Base-by-base conservation (phyloP, 1,140 invertebrate genomes). In the Drosophila varians region DNA sequence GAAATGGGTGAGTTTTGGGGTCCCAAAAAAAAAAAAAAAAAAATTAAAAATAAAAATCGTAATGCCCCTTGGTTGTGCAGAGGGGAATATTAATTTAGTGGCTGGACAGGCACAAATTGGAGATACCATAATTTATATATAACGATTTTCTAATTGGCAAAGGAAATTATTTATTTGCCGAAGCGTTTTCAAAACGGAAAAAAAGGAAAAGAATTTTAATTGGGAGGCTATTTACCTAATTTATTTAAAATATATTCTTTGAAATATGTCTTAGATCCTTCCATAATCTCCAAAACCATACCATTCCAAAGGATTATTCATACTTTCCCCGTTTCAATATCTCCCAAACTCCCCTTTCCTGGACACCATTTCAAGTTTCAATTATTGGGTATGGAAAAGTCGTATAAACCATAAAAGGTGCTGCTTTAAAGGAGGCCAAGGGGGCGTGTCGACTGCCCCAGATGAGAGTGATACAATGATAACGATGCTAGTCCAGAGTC, bases 401-500 rank as follows among this genome's bases (percentile, higher is more conserved):
- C 36, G 36, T 12, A 38, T 14, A 38, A 38, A 4, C 36, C 36
- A 38, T 12, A 16, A 38, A 38, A 38, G 36, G n/a, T 38, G 4
- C 4, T 3, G 28, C 28, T 31, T 9, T 7, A 14, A n/a, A 2
- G 12, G 11, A 25, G 25, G 21, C 4, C 3, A 11, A 42, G 43
- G 1, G 18, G 55, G 58, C 36, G 62, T 65, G 60, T 53, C 36
- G 46, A 36, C 60, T 66, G 36, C n/a, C 45, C 62, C 58, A 65
- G 62, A 65, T 52, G 46, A 65, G 60, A 65, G 60, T 71, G 55
- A 61, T 58, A 60, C 53, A 38, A 60, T 51, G 66, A 71, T 61
- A 72, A 53, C 34, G 42, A 58, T 9, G 42, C 40, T 9, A 42
- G 28, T 3, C 11, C 28, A n/a, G 28, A 31, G 28, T 9, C 42